Evolutionary conservation across 2,888 invertebrate species (phyloP), one percentile per base, ranked within the genome.

Genomic region (Drosophila quasianomalipes): DNA sequence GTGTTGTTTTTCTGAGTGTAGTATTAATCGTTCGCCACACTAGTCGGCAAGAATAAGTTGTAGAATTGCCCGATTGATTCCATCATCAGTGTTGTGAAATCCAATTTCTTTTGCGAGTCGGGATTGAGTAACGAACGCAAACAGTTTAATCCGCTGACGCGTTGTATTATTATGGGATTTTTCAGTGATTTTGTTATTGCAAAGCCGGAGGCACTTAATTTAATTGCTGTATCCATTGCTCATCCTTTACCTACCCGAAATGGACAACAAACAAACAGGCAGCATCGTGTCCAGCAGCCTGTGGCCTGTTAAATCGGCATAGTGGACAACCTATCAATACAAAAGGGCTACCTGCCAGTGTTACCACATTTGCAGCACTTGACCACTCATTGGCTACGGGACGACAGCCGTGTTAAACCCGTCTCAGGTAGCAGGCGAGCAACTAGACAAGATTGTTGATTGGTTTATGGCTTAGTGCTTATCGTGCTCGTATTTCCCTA

Each of bases 191-290:
- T 52, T 54, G 35, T 57, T 54, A 59, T 52, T 64, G 54, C 44
- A n/a, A 57, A 33, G 51, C 60, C 63, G 19, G n/a, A 44, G 61
- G 68, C 76, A 73, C 68, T 79, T 67, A 70, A 79, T 67, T 79
- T 74, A 54, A 78, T 78, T 74, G 70, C 41, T 33, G 35, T 61
- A 16, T 26, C 39, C 47, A 35, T 60, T 31, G 30, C 28, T 10
- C 28, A 33, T 19, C 9, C 9, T 12, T 12, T 77, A 77, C 67
- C 76, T 66, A 58, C 1, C 19, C 19, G 2, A 28, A 16, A 30
- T 19, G 28, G 19, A 28, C 28, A 51, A 14, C 26, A 7, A 49
- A 51, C 58, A 57, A 53, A 64, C 79, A 79, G 69, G 79, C 80
- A 76, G 52, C 59, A 52, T 76, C 79, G 73, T 69, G 80, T 72